phyloP scores from a whole-genome alignment of 2,888 invertebrate species.

The Ophioninae sp. region DNA sequence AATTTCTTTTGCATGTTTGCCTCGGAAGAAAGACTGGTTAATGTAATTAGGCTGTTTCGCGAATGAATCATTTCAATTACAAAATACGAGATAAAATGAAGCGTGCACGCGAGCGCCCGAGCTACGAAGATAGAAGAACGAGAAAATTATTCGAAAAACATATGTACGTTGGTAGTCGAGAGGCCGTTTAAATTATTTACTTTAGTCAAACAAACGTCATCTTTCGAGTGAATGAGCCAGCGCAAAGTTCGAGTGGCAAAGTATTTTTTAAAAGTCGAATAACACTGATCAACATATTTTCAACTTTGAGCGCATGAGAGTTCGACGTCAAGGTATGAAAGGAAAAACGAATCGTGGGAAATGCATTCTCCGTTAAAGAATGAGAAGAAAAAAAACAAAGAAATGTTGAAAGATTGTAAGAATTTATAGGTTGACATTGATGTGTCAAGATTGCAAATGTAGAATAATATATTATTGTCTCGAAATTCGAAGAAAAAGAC shows the following conservation, averaged over 20 bases:
- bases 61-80: conserved; percentile 53
- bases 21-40: conserved; percentile 56
- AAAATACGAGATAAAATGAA: conserved; percentile 19
- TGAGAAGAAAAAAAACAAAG: background rate
- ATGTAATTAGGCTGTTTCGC: background rate
- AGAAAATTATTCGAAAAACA: conserved; percentile 11
- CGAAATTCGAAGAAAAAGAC: conserved; percentile 28
- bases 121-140: background rate
- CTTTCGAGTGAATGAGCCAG: background rate
- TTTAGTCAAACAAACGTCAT: conserved; percentile 11
- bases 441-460: conserved; percentile 33
- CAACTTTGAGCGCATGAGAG: background rate
- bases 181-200: conserved; percentile 53
- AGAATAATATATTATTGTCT: conserved; percentile 38
- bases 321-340: conserved; percentile 13
- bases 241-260: background rate
- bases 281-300: conserved; percentile 8
- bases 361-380: background rate
- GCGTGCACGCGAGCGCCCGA: background rate
- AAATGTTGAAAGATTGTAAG: conserved; percentile 33
- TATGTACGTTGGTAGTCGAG: conserved; percentile 34
- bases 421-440: conserved; percentile 38
- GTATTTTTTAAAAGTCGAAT: conserved; percentile 4
- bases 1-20: conserved; percentile 68
- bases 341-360: background rate